Evolutionary conservation across 2,797 vertebrate species (phyloP).

Genomic region (Notamacropus eugenii): DNA sequence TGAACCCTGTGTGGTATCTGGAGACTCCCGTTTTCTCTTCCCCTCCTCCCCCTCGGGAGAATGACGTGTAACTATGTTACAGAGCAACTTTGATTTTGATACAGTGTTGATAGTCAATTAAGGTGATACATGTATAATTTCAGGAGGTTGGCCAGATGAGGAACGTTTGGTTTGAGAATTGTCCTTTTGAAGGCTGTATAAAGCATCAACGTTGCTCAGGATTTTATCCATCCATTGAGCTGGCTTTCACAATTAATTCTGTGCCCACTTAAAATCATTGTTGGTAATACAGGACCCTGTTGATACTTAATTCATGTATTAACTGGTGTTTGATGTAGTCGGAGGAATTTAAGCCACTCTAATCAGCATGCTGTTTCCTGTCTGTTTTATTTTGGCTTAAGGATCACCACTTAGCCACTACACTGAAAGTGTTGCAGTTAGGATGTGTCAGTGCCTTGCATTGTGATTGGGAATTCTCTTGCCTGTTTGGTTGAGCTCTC

Average conservation of each 20-base stretch:
- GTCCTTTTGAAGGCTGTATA: constrained; percentile 13
- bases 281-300: constrained; percentile 3
- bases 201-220: neutral
- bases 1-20: constrained; percentile 43
- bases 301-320: constrained; percentile 32
- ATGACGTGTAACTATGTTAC: neutral
- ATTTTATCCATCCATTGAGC: neutral
- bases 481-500: constrained; percentile 29
- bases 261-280: neutral
- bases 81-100: neutral
- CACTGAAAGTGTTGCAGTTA: constrained; percentile 25
- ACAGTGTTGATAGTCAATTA: neutral
- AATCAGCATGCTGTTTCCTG: constrained; percentile 66
- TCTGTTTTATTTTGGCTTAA: constrained; percentile 72
- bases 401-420: constrained; percentile 55
- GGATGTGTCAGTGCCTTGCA: constrained; percentile 18
- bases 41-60: neutral
- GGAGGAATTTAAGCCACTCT: constrained; percentile 56
- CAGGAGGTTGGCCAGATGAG: neutral
- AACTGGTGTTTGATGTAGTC: constrained; percentile 60
- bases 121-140: neutral
- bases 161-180: neutral
- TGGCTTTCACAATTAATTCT: neutral
- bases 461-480: constrained; percentile 1
- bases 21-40: constrained; percentile 5